Conservation (phyloP, 2,888 invertebrate genomes). For the Ectemnius lituratus region DNA sequence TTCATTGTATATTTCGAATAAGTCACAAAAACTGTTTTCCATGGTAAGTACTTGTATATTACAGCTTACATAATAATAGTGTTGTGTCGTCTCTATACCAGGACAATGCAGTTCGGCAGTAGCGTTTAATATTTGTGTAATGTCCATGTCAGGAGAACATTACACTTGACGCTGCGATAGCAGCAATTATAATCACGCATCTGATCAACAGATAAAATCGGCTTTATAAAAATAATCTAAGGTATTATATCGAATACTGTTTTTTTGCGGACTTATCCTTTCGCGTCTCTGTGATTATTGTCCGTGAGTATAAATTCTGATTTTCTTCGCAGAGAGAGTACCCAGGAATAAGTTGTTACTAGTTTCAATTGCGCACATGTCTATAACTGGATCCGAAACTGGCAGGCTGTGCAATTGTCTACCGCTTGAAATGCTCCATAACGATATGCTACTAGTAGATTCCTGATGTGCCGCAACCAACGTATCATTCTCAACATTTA, state of each 20-base stretch:
- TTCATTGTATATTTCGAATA: no score
- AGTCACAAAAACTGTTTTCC: no score
- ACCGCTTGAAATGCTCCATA: conserved; percentile 83
- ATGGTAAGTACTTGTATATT: no score
- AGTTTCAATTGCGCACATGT: conserved; percentile 82
- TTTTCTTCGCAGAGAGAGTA: conserved; percentile 83
- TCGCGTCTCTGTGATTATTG: conserved; percentile 24
- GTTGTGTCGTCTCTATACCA: no score
- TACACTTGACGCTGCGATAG: no score
- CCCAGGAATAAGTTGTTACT: conserved; percentile 81
- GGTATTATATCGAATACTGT: no score
- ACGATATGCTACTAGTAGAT: conserved; percentile 82
- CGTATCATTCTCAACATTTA: conserved; percentile 80
- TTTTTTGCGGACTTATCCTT: no score
- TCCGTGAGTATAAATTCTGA: conserved; percentile 82
- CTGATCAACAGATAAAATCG: conserved; percentile 3
- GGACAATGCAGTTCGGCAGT: no score
- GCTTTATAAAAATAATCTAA: conserved; percentile 4
- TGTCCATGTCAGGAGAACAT: no score
- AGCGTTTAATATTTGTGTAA: no score
- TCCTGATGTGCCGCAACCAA: conserved; percentile 88
- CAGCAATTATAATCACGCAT: neutral
- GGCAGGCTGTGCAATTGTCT: conserved; percentile 80
- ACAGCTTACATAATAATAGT: no score
- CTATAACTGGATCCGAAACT: conserved; percentile 83